Conservation (phyloP, 2,113 vertebrate genomes). For the Fregetta grallaria region DNA sequence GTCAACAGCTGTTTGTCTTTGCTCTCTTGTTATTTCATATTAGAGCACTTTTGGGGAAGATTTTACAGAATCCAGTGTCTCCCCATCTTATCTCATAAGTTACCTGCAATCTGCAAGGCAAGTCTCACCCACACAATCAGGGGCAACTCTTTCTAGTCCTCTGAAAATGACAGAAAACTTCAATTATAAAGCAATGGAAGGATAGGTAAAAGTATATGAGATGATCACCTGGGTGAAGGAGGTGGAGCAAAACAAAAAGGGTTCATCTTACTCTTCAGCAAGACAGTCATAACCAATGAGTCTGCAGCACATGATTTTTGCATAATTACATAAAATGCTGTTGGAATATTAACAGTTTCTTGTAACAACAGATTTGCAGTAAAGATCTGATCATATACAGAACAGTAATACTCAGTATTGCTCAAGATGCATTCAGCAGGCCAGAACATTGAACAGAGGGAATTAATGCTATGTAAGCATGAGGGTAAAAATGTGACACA, state of each 20-base stretch:
- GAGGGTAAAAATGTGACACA: not conserved
- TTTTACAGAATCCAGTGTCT: not conserved
- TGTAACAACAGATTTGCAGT: not conserved
- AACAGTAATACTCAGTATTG: not conserved
- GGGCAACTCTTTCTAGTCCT: not conserved
- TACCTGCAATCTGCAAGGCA: not conserved
- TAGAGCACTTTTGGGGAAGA: not conserved
- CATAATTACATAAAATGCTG: not conserved
- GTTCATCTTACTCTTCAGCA: not conserved
- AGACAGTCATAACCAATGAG: not conserved
- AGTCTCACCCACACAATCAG: not conserved
- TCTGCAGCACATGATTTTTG: accelerated
- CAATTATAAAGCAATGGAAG: not conserved
- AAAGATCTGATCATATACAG: not conserved
- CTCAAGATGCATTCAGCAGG: not conserved
- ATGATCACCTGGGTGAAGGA: not conserved
- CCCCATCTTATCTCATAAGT: not conserved
- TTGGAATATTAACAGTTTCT: not conserved
- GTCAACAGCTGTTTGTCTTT: not conserved
- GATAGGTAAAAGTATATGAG: not conserved
- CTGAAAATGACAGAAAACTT: not conserved
- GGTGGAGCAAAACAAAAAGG: not conserved
- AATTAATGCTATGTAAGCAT: not conserved
- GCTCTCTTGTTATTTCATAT: not conserved
- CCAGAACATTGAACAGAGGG: not conserved